Percentiles rank a stretch among this genome's conserved stretches.
These are phyloP conservation scores for Escarpia spicata DNA, from an alignment of 2,888 invertebrate species.

Conservation along the genomic window DNA sequence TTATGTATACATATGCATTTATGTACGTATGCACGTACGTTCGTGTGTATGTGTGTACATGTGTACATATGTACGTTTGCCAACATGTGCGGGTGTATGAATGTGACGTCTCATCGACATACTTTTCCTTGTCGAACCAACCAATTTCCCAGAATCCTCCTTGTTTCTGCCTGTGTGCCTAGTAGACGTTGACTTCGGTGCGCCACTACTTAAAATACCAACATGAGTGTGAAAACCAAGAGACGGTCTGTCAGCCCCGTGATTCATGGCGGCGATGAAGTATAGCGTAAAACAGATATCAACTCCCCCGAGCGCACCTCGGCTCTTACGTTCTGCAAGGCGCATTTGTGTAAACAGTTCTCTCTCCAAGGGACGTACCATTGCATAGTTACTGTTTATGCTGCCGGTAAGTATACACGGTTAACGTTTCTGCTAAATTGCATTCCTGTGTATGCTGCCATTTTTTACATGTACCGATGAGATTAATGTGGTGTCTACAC, in stretches of 20 bases:
- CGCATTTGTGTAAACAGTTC: neutral
- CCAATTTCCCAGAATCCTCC: neutral
- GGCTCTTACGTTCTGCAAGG: neutral
- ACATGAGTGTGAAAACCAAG: neutral
- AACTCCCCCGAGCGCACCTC: neutral
- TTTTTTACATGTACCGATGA: neutral
- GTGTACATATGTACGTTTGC: neutral
- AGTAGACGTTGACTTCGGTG: neutral
- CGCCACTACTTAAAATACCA: neutral
- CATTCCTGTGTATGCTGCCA: neutral
- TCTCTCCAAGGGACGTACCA: neutral
- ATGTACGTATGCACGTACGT: neutral
- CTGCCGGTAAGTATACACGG: neutral
- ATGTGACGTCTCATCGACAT: neutral
- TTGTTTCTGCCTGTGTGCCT: neutral
- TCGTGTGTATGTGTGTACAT: neutral
- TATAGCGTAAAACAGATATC: neutral
- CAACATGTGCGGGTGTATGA: neutral
- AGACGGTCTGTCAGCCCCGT: neutral
- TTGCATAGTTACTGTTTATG: neutral
- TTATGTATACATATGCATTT: neutral
- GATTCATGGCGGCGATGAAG: neutral
- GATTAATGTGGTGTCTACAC: neutral
- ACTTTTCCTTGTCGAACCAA: neutral
- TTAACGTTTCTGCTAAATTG: neutral